Conservation (phyloP, 2,113 vertebrate species). For the Serinus canaria region DNA sequence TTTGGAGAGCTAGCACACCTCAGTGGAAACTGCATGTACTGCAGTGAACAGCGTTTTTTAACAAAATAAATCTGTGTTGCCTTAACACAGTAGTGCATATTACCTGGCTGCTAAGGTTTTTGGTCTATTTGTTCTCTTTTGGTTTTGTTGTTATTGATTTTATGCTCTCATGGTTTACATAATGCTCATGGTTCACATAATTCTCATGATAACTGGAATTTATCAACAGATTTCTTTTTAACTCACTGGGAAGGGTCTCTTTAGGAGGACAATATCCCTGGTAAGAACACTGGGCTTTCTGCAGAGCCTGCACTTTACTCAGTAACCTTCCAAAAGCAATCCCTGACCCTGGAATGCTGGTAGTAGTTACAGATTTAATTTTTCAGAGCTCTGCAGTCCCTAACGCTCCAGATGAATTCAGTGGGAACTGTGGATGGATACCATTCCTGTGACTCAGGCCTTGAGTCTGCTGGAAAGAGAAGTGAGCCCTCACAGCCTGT, state of each 20-base stretch:
- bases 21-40: slow-evolving; percentile 58
- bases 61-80: background rate
- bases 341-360: background rate
- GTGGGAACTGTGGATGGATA: background rate
- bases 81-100: background rate
- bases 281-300: background rate
- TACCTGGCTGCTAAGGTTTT: background rate
- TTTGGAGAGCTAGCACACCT: slow-evolving; percentile 67
- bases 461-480: background rate
- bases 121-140: background rate
- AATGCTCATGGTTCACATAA: no score
- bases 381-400: background rate
- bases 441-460: background rate
- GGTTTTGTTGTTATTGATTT: background rate
- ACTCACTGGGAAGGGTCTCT: background rate
- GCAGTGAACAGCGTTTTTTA: background rate
- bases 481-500: background rate
- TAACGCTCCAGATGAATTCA: background rate
- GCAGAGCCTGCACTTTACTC: background rate
- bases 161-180: background rate
- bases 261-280: background rate
- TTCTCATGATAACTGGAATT: background rate
- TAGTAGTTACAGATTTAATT: background rate
- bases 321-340: background rate
- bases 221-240: background rate